These are phyloP conservation scores for Drosophila ananassae DNA, from an alignment of 1,140 invertebrate genomes.

Conservation along the genomic window DNA sequence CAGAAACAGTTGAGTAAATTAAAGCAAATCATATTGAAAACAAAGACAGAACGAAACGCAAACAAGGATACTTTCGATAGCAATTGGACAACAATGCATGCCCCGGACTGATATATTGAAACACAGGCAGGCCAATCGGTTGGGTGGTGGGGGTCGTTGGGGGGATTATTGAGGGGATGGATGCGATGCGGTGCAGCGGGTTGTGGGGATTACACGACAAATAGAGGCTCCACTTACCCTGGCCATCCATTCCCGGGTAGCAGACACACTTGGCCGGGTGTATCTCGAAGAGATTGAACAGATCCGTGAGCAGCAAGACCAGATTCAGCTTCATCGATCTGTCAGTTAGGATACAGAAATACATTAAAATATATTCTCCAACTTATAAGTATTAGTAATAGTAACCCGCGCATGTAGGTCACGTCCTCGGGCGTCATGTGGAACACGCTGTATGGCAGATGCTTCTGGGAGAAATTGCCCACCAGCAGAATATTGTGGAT, in stretches of 20 bases:
- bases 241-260: conserved; percentile 88
- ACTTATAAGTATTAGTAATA: neutral
- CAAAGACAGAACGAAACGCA: conserved; percentile 48
- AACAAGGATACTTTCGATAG: conserved; percentile 47
- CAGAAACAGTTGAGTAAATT: neutral
- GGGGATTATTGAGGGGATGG: conserved; percentile 22
- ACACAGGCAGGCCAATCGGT: conserved; percentile 56
- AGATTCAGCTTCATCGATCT: conserved; percentile 97
- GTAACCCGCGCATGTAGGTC: conserved; percentile 95
- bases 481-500: conserved; percentile 97
- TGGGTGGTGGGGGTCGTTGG: neutral
- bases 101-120: conserved; percentile 47
- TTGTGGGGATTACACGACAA: neutral
- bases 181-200: conserved; percentile 74
- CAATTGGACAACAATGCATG: conserved; percentile 57
- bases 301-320: conserved; percentile 96
- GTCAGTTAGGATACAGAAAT: conserved; percentile 66
- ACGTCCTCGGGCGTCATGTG: conserved; percentile 98
- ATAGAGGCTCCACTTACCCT: conserved; percentile 82
- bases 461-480: conserved; percentile 93
- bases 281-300: conserved; percentile 98
- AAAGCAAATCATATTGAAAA: conserved; percentile 39
- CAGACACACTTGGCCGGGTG: conserved; percentile 95
- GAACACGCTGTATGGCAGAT: conserved; percentile 95
- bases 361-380: neutral